phyloP scores from a whole-genome alignment of 92 coral and sea anemone species.

The Epizoanthus scotinus region DNA sequence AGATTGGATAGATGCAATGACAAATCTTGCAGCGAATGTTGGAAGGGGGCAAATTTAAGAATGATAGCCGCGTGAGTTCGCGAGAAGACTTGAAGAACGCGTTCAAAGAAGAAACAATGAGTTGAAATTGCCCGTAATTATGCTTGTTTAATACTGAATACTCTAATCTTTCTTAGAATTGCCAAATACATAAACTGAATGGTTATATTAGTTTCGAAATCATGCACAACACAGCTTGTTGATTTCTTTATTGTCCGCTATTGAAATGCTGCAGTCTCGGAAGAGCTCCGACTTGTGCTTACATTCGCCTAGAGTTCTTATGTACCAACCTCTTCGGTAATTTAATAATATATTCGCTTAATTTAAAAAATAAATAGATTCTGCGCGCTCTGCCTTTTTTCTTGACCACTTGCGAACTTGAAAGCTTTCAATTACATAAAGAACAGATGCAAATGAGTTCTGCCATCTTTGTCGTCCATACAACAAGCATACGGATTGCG shows the following conservation, averaged over 20 bases:
- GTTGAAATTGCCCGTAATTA: conserved; percentile 1
- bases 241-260: background rate
- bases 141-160: conserved; percentile 6
- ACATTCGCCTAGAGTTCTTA: conserved; percentile 3
- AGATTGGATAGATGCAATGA: background rate
- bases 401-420: conserved; percentile 8
- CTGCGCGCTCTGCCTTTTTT: conserved; percentile 7
- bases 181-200: conserved; percentile 13
- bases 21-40: background rate
- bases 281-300: no score
- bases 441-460: conserved; percentile 13
- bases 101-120: conserved; percentile 16
- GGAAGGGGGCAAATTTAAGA: conserved; percentile 15
- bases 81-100: background rate
- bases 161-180: conserved; percentile 10
- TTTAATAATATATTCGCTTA: conserved; percentile 31
- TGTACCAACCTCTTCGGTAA: background rate
- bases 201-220: background rate
- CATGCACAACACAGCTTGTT: background rate
- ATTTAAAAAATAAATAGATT: conserved; percentile 23
- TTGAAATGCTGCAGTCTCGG: no score
- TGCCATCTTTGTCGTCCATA: background rate
- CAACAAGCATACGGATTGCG: background rate
- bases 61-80: background rate
- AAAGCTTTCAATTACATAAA: conserved; percentile 21